phyloP scores from a whole-genome alignment of 2,113 vertebrate species.

The Hippocampus guttulatus region DNA sequence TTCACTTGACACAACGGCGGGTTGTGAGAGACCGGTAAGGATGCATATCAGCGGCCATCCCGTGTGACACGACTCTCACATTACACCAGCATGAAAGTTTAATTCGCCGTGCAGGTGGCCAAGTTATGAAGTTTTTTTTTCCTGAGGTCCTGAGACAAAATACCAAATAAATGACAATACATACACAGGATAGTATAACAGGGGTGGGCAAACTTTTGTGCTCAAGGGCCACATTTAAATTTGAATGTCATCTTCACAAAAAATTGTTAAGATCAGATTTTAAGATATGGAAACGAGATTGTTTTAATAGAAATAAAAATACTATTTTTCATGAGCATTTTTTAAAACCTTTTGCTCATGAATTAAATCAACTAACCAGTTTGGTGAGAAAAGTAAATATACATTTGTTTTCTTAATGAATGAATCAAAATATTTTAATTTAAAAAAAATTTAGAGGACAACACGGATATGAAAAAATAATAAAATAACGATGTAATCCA shows the following conservation, averaged over 20 bases:
- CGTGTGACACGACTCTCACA: slow-evolving; percentile 48
- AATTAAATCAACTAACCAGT: no score
- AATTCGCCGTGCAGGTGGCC: slow-evolving; percentile 64
- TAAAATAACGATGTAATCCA: background rate
- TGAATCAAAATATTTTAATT: background rate
- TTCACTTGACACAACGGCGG: background rate
- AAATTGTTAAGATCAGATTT: no score
- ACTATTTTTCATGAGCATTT: background rate
- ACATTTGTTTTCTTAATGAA: no score
- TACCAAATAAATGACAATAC: slow-evolving; percentile 46
- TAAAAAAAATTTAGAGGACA: background rate
- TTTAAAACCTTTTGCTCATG: background rate
- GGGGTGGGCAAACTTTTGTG: slow-evolving; percentile 7
- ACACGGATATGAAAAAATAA: background rate
- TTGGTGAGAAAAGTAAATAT: no score
- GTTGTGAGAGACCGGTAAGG: background rate
- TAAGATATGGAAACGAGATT: no score
- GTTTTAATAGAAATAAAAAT: no score
- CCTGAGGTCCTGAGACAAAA: slow-evolving; percentile 37
- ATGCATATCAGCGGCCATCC: slow-evolving; percentile 42
- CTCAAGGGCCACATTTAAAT: background rate
- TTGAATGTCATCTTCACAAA: background rate
- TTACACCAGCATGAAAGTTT: slow-evolving; percentile 69
- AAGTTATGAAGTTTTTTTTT: slow-evolving; percentile 46
- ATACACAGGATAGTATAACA: slow-evolving; percentile 50